A percentile compares a stretch with the other conserved stretches of the same genome.
Conservation (phyloP, 2,888 invertebrate species). For the Craniophora ligustri region DNA sequence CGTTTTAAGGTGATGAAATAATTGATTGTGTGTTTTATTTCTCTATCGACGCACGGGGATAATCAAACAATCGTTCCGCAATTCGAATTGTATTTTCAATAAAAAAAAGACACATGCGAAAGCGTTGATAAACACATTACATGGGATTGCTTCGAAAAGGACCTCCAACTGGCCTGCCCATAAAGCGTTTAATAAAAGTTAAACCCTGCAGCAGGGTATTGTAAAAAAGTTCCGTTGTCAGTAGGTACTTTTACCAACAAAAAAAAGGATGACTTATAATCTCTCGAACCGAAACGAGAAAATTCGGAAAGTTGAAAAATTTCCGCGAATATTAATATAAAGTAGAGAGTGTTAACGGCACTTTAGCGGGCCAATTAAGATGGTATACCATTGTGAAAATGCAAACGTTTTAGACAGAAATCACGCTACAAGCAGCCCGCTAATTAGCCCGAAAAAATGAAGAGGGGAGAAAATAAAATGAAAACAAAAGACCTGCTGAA, state of each 20-base stretch:
- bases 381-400: conserved; percentile 36
- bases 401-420: conserved; percentile 41
- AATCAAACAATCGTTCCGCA: not conserved
- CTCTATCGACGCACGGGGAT: not conserved
- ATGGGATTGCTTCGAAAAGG: conserved; percentile 23
- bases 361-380: conserved; percentile 45
- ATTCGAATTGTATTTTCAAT: not conserved
- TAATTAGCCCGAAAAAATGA: conserved; percentile 51
- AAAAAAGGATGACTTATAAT: conserved; percentile 50
- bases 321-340: conserved; percentile 37
- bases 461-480: conserved; percentile 39
- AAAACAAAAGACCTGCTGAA: conserved; percentile 34
- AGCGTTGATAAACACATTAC: conserved; percentile 24
- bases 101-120: not conserved
- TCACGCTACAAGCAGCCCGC: conserved; percentile 20
- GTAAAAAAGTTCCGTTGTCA: conserved; percentile 49
- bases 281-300: conserved; percentile 43
- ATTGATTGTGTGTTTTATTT: too few species aligned
- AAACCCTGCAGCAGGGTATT: conserved; percentile 41
- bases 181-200: conserved; percentile 56
- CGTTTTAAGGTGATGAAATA: too few species aligned
- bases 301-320: conserved; percentile 47
- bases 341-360: conserved; percentile 40
- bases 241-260: conserved; percentile 27
- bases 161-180: conserved; percentile 24